Conservation (phyloP, 2,888 invertebrate genomes). For the Spodoptera exigua region DNA sequence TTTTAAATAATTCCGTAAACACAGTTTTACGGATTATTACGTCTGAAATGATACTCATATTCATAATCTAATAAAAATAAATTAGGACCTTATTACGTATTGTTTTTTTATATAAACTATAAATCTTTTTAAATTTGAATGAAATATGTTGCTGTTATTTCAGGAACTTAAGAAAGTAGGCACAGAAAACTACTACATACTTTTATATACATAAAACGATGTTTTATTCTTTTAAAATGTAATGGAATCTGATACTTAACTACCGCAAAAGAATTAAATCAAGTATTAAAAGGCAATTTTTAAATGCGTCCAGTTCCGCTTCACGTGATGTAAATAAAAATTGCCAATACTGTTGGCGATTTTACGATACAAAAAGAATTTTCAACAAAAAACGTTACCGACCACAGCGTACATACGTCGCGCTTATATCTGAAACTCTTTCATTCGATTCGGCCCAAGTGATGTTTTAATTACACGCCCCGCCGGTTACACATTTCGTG, state of each 20-base stretch:
- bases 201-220: too few species aligned
- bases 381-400: conserved; percentile 44
- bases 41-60: too few species aligned
- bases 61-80: too few species aligned
- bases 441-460: conserved; percentile 64
- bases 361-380: conserved; percentile 36
- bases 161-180: too few species aligned
- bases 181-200: too few species aligned
- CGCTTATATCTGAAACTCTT: conserved; percentile 59
- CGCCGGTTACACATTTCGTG: conserved; percentile 69
- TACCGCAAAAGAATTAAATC: conserved; percentile 19
- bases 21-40: too few species aligned
- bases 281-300: conserved; percentile 28
- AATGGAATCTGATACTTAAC: conserved; percentile 10
- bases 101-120: too few species aligned
- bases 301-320: conserved; percentile 28
- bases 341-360: conserved; percentile 29
- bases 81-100: too few species aligned
- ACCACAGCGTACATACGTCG: conserved; percentile 44
- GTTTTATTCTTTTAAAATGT: conserved; percentile 8
- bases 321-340: conserved; percentile 41
- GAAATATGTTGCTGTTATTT: too few species aligned
- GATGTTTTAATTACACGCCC: conserved; percentile 80
- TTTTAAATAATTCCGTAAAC: too few species aligned
- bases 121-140: too few species aligned